A percentile compares a stretch with the other conserved stretches of the same genome.
Evolutionary conservation across 2,888 invertebrate species (phyloP).

Genomic region (Pachydiplax longipennis): DNA sequence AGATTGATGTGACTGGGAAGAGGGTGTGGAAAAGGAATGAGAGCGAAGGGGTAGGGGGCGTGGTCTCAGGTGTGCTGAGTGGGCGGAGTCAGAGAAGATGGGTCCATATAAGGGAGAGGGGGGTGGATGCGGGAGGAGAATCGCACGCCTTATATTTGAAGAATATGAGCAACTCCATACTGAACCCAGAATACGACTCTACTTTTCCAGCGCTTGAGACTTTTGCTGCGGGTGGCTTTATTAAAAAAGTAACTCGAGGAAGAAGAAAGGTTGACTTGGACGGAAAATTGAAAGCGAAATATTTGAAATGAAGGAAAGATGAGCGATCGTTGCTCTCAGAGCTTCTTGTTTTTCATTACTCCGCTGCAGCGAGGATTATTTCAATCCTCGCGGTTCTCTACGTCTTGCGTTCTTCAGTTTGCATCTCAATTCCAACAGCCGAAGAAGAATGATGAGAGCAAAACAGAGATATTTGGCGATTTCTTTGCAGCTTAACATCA

Average conservation of each 20-base stretch:
- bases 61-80: slow-evolving; percentile 13
- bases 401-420: too few relatives aligned
- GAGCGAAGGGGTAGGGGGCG: slow-evolving; percentile 6
- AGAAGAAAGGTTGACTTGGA: not conserved
- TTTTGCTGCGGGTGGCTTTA: not conserved
- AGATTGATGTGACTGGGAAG: not conserved
- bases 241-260: not conserved
- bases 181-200: not conserved
- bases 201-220: not conserved
- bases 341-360: too few relatives aligned
- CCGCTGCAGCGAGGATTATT: too few relatives aligned
- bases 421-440: too few relatives aligned
- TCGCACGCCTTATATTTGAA: not conserved
- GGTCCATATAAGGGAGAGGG: not conserved
- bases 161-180: not conserved
- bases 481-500: too few relatives aligned
- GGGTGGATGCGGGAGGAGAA: not conserved
- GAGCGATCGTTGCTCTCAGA: not conserved
- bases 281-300: not conserved
- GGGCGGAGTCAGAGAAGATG: slow-evolving; percentile 14
- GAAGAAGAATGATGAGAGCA: too few relatives aligned
- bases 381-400: too few relatives aligned
- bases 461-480: too few relatives aligned
- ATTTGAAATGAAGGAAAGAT: not conserved
- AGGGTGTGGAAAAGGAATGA: not conserved